These are phyloP conservation scores for Redunca redunca DNA, from an alignment of 2,113 vertebrate genomes.

Conservation along the genomic window DNA sequence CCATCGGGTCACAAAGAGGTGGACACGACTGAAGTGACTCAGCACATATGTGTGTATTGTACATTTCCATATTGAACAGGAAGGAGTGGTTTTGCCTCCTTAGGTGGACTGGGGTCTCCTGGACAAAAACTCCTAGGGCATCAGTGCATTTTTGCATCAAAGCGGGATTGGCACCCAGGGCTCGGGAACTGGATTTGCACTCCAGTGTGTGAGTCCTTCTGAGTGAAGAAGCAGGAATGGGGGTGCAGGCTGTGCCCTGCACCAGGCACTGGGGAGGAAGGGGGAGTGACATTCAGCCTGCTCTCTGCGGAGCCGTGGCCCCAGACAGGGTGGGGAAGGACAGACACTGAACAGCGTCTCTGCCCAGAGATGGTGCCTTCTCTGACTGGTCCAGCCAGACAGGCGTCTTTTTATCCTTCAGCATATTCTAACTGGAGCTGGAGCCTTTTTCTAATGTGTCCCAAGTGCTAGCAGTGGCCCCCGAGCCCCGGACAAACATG, in stretches of 20 bases:
- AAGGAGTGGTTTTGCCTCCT: not conserved
- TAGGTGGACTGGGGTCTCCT: not conserved
- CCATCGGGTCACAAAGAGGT: not conserved
- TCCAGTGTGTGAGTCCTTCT: not conserved
- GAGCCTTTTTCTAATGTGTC: not conserved
- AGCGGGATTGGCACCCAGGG: not conserved
- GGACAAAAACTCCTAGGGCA: not conserved
- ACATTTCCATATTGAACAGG: not conserved
- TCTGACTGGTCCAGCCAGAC: not conserved
- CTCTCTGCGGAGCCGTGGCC: fast-evolving
- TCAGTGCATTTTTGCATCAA: not conserved
- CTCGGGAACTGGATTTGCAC: not conserved
- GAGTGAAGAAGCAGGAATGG: not conserved
- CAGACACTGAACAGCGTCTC: not conserved
- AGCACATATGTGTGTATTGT: not conserved
- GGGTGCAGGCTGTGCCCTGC: not conserved
- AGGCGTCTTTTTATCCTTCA: not conserved
- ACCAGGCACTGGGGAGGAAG: not conserved
- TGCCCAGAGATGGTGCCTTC: not conserved
- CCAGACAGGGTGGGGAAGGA: not conserved
- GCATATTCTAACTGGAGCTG: not conserved
- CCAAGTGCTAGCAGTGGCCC: not conserved
- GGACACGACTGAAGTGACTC: not conserved
- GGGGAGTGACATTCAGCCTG: not conserved
- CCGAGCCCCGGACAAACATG: not conserved